A percentile compares a stretch with the other conserved stretches of the same genome.
Evolutionary conservation across 2,797 vertebrate species (phyloP).

Genomic region (Leptodactylus fallax): DNA sequence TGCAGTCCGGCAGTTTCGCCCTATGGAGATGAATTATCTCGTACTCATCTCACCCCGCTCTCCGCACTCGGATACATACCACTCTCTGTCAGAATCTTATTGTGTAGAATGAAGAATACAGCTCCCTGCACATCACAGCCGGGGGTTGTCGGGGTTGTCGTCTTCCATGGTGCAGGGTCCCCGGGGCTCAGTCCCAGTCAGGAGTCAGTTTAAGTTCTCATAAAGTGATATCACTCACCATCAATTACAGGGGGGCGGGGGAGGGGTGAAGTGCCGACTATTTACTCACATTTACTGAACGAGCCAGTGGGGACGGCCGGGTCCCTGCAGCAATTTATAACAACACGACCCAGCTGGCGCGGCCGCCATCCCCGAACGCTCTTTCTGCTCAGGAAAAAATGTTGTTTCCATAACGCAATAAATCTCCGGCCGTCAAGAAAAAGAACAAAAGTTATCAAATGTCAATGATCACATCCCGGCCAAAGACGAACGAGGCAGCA

Average conservation of each 20-base stretch:
- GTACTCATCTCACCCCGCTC: no score
- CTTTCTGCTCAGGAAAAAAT: background rate
- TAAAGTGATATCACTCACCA: slow-evolving; percentile 21
- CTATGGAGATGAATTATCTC: background rate
- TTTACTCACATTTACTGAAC: slow-evolving; percentile 38
- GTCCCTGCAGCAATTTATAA: slow-evolving; percentile 47
- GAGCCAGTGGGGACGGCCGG: slow-evolving; percentile 7
- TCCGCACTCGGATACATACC: background rate
- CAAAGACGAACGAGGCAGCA: background rate
- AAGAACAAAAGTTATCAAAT: slow-evolving; percentile 23
- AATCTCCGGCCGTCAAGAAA: slow-evolving; percentile 1
- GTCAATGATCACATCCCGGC: background rate
- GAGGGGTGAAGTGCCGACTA: background rate
- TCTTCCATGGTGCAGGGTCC: background rate
- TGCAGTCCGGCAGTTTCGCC: background rate
- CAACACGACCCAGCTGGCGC: background rate
- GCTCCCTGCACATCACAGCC: background rate
- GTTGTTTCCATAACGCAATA: slow-evolving; percentile 11
- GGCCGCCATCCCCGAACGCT: background rate
- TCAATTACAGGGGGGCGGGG: background rate
- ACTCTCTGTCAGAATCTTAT: background rate
- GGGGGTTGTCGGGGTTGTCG: background rate
- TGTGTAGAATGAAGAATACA: slow-evolving; percentile 4
- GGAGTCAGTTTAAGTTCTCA: slow-evolving; percentile 10
- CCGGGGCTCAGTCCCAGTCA: background rate